Evolutionary conservation across 2,113 vertebrate species (phyloP), one percentile per base, ranked within the genome.

Genomic region (Montifringilla adamsi): DNA sequence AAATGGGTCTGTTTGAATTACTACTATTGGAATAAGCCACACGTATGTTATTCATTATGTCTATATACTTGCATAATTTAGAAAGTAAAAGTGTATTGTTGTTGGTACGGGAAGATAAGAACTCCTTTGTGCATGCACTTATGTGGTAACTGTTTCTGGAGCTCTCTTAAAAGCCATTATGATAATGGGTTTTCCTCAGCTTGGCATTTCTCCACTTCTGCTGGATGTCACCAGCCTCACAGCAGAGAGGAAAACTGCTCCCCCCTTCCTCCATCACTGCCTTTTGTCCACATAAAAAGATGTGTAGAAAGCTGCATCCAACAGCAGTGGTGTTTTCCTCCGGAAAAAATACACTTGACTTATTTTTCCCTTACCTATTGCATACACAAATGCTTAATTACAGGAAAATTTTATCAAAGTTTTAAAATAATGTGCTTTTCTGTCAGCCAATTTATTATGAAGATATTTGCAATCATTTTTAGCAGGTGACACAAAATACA

Each of bases 41-140:
- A 0, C 21, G 15, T 59, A 43, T 63, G 27, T 72, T 37, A 60
- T 15, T 26, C 15, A 28, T 58, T 62, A 21, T 55, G 30, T 63
- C 30, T 37, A 11, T 53, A 15, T 62, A 16, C 15, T 58, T 46
- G 4, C 60, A 43, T 53, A 22, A 58, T 7, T 94, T 19, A 50
- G 58, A 73, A 89, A n/a, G 11, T 16, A 37, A n/a, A 74, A 58
- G 12, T 19, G 3, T 33, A 7, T 81, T 21, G 4, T 13, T 30
- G 11, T 44, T 75, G 49, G 16, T 69, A 31, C 1, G 1, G 7
- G 44, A 70, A 55, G 50, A 70, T 84, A 20, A 33, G 66, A 58
- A 24, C 9, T 17, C 68, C n/a, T 5, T 49, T 46, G 14, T 64
- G 6, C 0, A 0, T 47, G 52, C 15, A 22, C 11, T 83, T 68